Evolutionary conservation across 2,888 invertebrate species (phyloP).

Genomic region (Eurois occulta): DNA sequence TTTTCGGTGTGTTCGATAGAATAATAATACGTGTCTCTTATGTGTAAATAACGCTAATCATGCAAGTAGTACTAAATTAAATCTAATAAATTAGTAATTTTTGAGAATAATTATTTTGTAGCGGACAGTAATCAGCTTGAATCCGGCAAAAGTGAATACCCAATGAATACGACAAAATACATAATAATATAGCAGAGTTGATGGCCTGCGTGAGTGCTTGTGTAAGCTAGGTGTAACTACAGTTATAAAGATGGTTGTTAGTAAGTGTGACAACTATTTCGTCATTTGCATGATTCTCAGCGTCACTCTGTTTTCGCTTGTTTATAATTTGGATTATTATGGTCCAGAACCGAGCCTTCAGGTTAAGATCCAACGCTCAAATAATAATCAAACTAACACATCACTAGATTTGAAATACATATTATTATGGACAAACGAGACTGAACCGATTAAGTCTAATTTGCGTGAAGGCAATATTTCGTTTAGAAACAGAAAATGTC

Average conservation of each 20-base stretch:
- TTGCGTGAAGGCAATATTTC: constrained; percentile 73
- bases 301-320: constrained; percentile 31
- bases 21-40: neutral
- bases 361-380: neutral
- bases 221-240: neutral
- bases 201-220: neutral
- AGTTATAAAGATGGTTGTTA: constrained; percentile 21
- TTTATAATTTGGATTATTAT: constrained; percentile 30
- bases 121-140: neutral
- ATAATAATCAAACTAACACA: neutral
- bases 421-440: constrained; percentile 75
- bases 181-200: neutral
- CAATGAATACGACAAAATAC: neutral
- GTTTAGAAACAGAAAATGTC: constrained; percentile 76
- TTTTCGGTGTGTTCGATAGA: neutral
- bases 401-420: constrained; percentile 72
- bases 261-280: constrained; percentile 30
- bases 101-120: neutral
- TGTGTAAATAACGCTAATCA: neutral
- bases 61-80: neutral
- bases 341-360: neutral
- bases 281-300: constrained; percentile 24
- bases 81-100: neutral
- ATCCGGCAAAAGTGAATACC: neutral
- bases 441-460: constrained; percentile 66